phyloP scores from a whole-genome alignment of 2,797 vertebrate genomes.

The Gambusia yucatana region DNA sequence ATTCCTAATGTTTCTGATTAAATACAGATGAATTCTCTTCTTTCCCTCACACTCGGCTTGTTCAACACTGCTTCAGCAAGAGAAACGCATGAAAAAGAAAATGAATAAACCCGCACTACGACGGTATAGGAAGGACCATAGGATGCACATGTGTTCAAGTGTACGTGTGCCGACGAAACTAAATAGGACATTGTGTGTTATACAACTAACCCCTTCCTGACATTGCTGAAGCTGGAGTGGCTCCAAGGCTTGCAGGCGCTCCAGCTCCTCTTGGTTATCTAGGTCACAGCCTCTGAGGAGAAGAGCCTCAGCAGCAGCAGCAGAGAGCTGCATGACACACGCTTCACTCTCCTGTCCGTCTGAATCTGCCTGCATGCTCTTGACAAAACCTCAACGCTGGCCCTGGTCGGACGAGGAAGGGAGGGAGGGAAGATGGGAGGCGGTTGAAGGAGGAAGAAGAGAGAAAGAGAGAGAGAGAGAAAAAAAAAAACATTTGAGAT shows the following conservation, averaged over 20 bases:
- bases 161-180: slow-evolving; percentile 62
- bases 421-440: slow-evolving; percentile 30
- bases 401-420: slow-evolving; percentile 56
- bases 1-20: slow-evolving; percentile 51
- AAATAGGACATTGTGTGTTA: slow-evolving; percentile 82
- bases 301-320: slow-evolving; percentile 66
- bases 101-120: slow-evolving; percentile 2
- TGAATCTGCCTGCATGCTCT: slow-evolving; percentile 71
- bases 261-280: slow-evolving; percentile 82
- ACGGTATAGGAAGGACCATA: slow-evolving; percentile 30
- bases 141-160: slow-evolving; percentile 48
- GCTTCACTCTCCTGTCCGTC: slow-evolving; percentile 80
- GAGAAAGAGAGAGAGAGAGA: slow-evolving; percentile 5
- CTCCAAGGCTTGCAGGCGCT: slow-evolving; percentile 79
- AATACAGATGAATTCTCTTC: slow-evolving; percentile 43
- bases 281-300: slow-evolving; percentile 82
- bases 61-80: slow-evolving; percentile 2
- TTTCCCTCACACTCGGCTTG: slow-evolving; percentile 1
- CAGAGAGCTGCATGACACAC: slow-evolving; percentile 76
- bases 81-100: slow-evolving; percentile 6
- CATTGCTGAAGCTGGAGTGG: slow-evolving; percentile 79
- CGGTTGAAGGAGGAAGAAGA: slow-evolving; percentile 46
- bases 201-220: slow-evolving; percentile 81
- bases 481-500: slow-evolving; percentile 57
- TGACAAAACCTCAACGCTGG: slow-evolving; percentile 78